Evolutionary conservation across 2,113 vertebrate species (phyloP), one percentile per base, ranked within the genome.

Genomic region (Pangasianodon gigas): DNA sequence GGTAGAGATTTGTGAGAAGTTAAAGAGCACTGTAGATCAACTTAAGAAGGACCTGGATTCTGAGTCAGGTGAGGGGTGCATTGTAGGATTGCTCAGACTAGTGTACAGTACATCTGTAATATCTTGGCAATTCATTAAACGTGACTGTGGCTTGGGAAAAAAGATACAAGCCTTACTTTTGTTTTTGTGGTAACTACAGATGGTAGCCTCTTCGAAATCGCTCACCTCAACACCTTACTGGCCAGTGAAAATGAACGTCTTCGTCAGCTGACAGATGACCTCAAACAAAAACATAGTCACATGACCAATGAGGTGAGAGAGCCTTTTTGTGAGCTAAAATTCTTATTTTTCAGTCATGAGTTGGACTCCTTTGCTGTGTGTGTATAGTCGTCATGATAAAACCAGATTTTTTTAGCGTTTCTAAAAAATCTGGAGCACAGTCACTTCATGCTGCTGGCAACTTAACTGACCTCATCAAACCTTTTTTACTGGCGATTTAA

Each of bases 281-380:
- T 99, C 74, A 97, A 98, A 93, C 97, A 98, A 91, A 99, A 98
- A 91, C 96, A 99, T 91, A 94, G 93, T 90, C 96, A 97, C 91
- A 98, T 99, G 98, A 98, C 97, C 88, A 98, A 97, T 84, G 98
- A 99, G 97, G 98, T 51, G 52, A 90, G 29, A 87, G 18, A 41
- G n/a, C 37, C 13, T 19, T 71, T 58, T n/a, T 58, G 52, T 26
- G 24, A 44, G 54, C 18, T 41, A 32, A 37, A 88, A 56, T 69
- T 69, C 26, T 62, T 62, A 26, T 62, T 62, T 26, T 29, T 62
- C 60, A 65, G 1, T 21, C 19, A 60, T 6, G 19, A 21, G 19
- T 60, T 19, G 19, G 4, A 13, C 14, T 13, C 16, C 13, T 56
- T 24, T 24, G 21, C 24, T 37, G 10, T 67, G n/a, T 85, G 2